Evolutionary conservation across 2,113 vertebrate genomes (phyloP).

Genomic region (Danionella cerebrum): DNA sequence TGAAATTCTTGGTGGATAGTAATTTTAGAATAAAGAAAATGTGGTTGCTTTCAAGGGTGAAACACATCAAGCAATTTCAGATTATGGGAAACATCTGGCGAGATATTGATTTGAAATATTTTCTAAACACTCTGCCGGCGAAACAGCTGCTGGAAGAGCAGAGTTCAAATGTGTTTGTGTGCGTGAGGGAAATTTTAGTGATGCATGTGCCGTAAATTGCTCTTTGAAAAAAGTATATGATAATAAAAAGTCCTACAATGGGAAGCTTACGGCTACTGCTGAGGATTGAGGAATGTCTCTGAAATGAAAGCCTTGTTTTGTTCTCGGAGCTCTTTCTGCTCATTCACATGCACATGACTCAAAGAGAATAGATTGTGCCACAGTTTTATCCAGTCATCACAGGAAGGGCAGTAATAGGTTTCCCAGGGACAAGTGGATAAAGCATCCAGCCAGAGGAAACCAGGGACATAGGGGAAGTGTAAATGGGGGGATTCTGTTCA

Average conservation of each 20-base stretch:
- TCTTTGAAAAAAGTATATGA: too few relatives aligned
- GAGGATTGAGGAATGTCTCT: background rate
- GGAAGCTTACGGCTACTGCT: background rate
- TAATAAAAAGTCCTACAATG: too few relatives aligned
- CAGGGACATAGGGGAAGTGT: background rate
- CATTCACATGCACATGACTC: background rate
- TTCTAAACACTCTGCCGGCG: background rate
- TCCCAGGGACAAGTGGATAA: constrained; percentile 10
- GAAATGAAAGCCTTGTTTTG: background rate
- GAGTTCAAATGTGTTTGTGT: too few relatives aligned
- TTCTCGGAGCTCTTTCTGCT: too few relatives aligned
- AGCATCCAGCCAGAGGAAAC: background rate
- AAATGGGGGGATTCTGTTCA: background rate
- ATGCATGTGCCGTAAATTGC: too few relatives aligned
- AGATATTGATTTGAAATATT: constrained; percentile 20
- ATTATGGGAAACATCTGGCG: constrained; percentile 41
- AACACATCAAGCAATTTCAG: background rate
- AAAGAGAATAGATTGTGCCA: background rate
- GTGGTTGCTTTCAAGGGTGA: background rate
- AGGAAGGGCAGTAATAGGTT: constrained; percentile 24
- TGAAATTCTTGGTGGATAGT: too few relatives aligned
- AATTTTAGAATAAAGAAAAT: background rate
- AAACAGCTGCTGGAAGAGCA: background rate
- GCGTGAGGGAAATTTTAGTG: too few relatives aligned
- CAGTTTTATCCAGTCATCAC: background rate